Conservation (phyloP, 2,797 vertebrate species). For the Sebastes diploproa region DNA sequence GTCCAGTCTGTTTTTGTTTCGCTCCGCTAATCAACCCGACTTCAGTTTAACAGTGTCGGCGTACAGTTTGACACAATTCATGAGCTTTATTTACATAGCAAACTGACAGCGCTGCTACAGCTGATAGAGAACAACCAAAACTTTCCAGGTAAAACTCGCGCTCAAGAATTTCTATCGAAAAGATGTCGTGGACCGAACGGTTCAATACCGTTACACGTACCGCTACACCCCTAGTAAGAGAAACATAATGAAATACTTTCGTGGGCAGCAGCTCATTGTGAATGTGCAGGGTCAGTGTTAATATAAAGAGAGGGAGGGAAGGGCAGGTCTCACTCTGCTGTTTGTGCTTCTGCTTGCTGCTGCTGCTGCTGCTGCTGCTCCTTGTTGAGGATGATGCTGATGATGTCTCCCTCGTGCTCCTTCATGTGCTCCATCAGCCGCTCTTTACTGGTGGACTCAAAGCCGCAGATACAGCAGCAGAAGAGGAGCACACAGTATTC, state of each 20-base stretch:
- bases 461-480: constrained; percentile 98
- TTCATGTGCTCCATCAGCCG: constrained; percentile 89
- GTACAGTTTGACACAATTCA: too few species aligned
- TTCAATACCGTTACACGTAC: too few species aligned
- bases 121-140: too few species aligned
- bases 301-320: neutral
- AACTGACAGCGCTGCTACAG: too few species aligned
- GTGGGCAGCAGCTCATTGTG: neutral
- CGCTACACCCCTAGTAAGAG: neutral
- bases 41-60: too few species aligned
- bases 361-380: constrained; percentile 74
- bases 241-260: constrained; percentile 13
- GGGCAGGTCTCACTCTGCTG: constrained; percentile 64
- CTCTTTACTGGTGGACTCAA: constrained; percentile 97
- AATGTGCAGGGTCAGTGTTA: constrained; percentile 1
- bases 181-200: too few species aligned
- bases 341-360: constrained; percentile 57
- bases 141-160: too few species aligned
- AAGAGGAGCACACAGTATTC: constrained; percentile 95
- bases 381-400: constrained; percentile 97
- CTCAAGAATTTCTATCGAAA: too few species aligned
- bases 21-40: too few species aligned
- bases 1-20: too few species aligned
- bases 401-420: constrained; percentile 94
- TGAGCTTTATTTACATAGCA: too few species aligned